phyloP scores from a whole-genome alignment of 1,140 invertebrate species.

The Penaeus indicus region DNA sequence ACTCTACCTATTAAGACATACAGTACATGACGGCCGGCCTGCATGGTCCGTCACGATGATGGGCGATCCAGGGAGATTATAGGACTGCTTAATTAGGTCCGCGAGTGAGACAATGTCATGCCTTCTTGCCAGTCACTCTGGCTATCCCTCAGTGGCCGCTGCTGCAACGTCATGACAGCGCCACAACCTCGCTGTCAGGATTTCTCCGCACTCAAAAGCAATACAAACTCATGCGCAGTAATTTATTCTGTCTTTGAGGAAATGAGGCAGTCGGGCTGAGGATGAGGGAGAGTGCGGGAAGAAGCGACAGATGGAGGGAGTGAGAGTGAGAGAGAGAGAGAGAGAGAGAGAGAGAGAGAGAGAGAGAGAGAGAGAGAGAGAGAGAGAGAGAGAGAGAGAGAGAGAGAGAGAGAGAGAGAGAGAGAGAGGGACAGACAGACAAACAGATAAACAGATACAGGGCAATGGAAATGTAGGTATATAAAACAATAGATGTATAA shows the following conservation, averaged over 20 bases:
- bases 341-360: no score
- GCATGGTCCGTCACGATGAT: not conserved
- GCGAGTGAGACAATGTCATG: no score
- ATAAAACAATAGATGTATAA: no score
- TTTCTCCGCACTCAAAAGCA: slow-evolving; percentile 39
- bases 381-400: no score
- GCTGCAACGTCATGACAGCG: slow-evolving; percentile 36
- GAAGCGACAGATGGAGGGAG: slow-evolving; percentile 6
- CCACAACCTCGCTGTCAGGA: slow-evolving; percentile 39
- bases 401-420: no score
- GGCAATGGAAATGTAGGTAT: no score
- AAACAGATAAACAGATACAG: no score
- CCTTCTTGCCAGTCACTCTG: slow-evolving; percentile 36
- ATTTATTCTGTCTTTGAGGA: slow-evolving; percentile 50
- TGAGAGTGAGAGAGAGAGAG: not conserved
- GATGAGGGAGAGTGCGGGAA: not conserved
- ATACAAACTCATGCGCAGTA: slow-evolving; percentile 48
- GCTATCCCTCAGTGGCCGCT: slow-evolving; percentile 23
- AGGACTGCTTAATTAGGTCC: no score
- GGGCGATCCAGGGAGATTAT: not conserved
- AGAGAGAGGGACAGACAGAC: no score
- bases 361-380: no score
- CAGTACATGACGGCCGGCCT: no score
- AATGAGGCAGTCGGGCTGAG: slow-evolving; percentile 8
- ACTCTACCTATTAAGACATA: not conserved